Base-by-base conservation (phyloP, 2,888 invertebrate genomes). In the Tanytarsus gracilentus region DNA sequence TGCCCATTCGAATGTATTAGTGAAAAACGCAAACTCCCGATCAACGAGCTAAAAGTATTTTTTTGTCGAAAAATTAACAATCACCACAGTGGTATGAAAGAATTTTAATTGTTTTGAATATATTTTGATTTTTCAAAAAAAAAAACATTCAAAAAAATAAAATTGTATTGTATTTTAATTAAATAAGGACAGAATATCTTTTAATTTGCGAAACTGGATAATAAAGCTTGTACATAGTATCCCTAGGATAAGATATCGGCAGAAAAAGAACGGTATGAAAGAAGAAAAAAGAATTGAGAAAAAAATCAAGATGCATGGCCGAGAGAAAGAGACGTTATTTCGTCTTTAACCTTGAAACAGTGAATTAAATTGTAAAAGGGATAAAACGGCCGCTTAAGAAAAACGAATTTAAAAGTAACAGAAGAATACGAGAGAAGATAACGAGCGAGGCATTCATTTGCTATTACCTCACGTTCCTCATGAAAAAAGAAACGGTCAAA, bases 331-430 rank as follows among this genome's bases (percentile, higher is more conserved):
- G 36, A 53, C 29, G 53, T 49, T 49, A 49, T 49, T n/a, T 25
- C 26, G 25, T 49, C 23, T 44, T 55, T 55, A 55, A 55, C 55
- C 55, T 55, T 55, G 55, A 55, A 55, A 55, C 40, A 55, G 26
- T 55, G 55, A 55, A 55, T 39, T 40, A 39, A 55, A 55, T 21
- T 53, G 36, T 36, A 53, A 53, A 53, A 30, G 53, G 36, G 30
- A 30, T 30, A 53, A 53, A 27, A 18, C 51, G 36, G 29, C 27
- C 51, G n/a, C n/a, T n/a, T 36, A 53, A 53, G 53, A 53, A 53
- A 53, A 53, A 36, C 53, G 53, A 53, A 53, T 53, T 53, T 53
- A 33, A 51, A 53, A 30, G 53, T 49, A 49, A 25, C 49, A 27
- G 44, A 44, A 44, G 21, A 44, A 23, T 23, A 26, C 49, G 14